Percentiles rank a stretch among this genome's conserved stretches.
Conservation (phyloP, 2,888 invertebrate genomes). For the Lithophane ornitopus region DNA sequence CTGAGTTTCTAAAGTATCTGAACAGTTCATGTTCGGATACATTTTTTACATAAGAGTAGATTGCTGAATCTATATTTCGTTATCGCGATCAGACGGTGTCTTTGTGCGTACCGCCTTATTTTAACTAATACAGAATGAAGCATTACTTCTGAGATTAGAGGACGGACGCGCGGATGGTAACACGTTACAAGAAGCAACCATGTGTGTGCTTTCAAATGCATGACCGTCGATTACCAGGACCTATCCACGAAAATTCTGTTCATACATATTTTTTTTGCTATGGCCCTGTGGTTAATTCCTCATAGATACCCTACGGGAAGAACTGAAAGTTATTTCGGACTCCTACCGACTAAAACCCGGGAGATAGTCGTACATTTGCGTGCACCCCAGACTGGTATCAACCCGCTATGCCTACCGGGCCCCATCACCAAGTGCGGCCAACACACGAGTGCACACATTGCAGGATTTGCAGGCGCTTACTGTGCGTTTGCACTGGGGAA, state of each 20-base stretch:
- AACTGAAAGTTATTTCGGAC: not conserved
- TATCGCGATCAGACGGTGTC: not conserved
- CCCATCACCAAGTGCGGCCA: not conserved
- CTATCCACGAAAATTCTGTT: not conserved
- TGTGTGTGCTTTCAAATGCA: not conserved
- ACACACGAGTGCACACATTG: too few relatives aligned
- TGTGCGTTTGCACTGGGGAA: too few relatives aligned
- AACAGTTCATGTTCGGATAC: conserved; percentile 52
- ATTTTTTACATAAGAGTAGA: not conserved
- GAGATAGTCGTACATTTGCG: not conserved
- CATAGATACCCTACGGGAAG: not conserved
- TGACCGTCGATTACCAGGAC: not conserved
- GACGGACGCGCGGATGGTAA: too few relatives aligned
- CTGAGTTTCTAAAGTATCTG: conserved; percentile 14
- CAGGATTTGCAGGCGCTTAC: not conserved
- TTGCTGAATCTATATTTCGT: not conserved
- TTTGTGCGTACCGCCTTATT: not conserved
- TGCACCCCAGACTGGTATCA: too few relatives aligned
- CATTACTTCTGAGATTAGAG: not conserved
- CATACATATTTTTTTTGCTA: not conserved
- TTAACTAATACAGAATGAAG: not conserved
- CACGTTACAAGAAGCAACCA: not conserved
- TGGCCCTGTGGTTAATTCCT: not conserved
- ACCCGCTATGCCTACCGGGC: not conserved
- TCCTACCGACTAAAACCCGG: not conserved